A percentile compares a stretch with the other conserved stretches of the same genome.
Conservation (phyloP, 2,797 vertebrate species). For the Sebastes dallii region DNA sequence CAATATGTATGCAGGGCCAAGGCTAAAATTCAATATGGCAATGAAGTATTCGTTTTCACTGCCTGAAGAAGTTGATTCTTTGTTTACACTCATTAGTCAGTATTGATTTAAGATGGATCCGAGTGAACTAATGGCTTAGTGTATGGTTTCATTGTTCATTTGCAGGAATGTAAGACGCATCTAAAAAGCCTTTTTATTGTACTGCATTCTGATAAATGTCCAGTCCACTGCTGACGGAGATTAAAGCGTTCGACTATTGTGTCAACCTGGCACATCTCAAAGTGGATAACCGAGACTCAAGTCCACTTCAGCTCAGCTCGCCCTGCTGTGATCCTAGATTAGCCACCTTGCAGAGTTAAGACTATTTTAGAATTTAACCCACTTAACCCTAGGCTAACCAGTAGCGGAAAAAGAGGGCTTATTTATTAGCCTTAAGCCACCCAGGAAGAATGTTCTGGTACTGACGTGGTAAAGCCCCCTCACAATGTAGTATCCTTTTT, state of each 20-base stretch:
- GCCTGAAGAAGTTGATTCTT: slow-evolving; percentile 4
- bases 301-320: slow-evolving; percentile 44
- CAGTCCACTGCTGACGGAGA: not conserved
- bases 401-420: slow-evolving; percentile 18
- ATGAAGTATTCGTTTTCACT: not conserved
- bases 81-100: slow-evolving; percentile 21
- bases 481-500: slow-evolving; percentile 18
- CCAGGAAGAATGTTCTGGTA: slow-evolving; percentile 25
- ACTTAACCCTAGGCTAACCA: slow-evolving; percentile 54
- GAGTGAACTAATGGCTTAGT: not conserved
- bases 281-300: slow-evolving; percentile 58
- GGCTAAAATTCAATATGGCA: not conserved
- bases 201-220: not conserved
- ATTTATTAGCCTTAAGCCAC: slow-evolving; percentile 37
- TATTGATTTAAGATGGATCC: not conserved
- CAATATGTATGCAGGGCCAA: not conserved
- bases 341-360: slow-evolving; percentile 65
- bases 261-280: slow-evolving; percentile 54
- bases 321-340: slow-evolving; percentile 66
- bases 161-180: not conserved
- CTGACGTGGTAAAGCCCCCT: slow-evolving; percentile 25
- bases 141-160: not conserved
- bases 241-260: slow-evolving; percentile 41
- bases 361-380: slow-evolving; percentile 62
- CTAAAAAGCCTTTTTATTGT: not conserved